These are phyloP conservation scores for Todiramphus chloris DNA, from an alignment of 2,113 vertebrate species.

Conservation along the genomic window DNA sequence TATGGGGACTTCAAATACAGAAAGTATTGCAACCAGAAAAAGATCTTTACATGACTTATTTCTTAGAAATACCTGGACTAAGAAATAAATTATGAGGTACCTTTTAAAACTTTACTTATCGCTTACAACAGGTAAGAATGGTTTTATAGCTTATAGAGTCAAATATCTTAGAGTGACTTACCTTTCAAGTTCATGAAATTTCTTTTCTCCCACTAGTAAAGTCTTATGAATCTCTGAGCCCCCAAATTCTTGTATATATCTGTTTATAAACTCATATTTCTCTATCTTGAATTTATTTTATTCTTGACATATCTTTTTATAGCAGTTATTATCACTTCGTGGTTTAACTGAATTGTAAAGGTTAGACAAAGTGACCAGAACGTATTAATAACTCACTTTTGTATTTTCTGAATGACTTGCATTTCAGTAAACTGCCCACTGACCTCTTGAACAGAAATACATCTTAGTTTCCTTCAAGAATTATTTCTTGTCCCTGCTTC, in stretches of 20 bases:
- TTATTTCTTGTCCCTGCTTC: background rate
- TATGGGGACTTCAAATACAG: background rate
- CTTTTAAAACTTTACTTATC: background rate
- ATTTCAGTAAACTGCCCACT: background rate
- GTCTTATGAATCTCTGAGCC: background rate
- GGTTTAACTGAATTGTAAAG: background rate
- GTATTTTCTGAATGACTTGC: background rate
- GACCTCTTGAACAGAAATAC: background rate
- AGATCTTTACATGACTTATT: background rate
- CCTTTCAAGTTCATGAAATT: background rate
- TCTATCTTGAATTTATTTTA: background rate
- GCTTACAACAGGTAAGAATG: background rate
- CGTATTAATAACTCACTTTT: background rate
- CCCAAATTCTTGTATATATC: background rate
- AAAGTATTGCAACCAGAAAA: background rate
- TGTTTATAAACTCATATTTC: background rate
- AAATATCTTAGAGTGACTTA: background rate
- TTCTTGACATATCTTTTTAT: background rate
- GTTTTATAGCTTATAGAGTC: background rate
- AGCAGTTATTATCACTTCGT: background rate
- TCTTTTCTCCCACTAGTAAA: background rate
- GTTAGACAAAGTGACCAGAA: background rate
- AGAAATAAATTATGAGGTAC: background rate
- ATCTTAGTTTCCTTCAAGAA: background rate
- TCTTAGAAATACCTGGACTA: background rate